Percentiles rank a stretch among this genome's conserved stretches.
Conservation (phyloP, 2,113 vertebrate genomes). For the Pipa parva region DNA sequence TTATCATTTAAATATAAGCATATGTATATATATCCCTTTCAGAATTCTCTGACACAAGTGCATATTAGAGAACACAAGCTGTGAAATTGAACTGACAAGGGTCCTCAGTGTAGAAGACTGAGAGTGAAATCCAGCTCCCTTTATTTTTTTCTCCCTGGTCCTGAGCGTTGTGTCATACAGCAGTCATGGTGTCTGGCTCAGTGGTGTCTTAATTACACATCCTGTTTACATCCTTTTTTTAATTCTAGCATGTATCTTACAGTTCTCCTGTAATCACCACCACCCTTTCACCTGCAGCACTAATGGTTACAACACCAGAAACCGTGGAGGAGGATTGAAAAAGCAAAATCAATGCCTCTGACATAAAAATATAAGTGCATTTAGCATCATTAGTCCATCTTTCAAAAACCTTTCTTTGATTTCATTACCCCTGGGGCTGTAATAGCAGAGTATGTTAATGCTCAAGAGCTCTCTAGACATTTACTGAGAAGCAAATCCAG, state of each 20-base stretch:
- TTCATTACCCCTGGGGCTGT: constrained; percentile 45
- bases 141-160: neutral
- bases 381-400: constrained; percentile 42
- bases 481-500: constrained; percentile 46
- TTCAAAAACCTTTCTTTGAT: constrained; percentile 43
- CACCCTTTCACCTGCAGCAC: constrained; percentile 36
- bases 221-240: constrained; percentile 80
- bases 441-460: constrained; percentile 44
- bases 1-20: too few species aligned
- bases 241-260: constrained; percentile 63
- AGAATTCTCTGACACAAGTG: neutral
- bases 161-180: constrained; percentile 55
- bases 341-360: constrained; percentile 46
- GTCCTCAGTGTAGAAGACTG: neutral
- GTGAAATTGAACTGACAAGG: neutral
- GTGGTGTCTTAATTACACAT: constrained; percentile 72
- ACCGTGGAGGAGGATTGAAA: constrained; percentile 44
- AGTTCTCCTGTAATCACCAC: constrained; percentile 48
- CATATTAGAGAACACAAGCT: neutral
- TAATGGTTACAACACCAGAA: constrained; percentile 32
- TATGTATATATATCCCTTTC: too few species aligned
- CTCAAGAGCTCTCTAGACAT: constrained; percentile 33
- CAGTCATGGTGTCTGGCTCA: constrained; percentile 65
- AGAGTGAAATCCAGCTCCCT: neutral
- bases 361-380: constrained; percentile 47